These are phyloP conservation scores for Parelbella ahira DNA, from an alignment of 2,888 invertebrate species.

Conservation along the genomic window DNA sequence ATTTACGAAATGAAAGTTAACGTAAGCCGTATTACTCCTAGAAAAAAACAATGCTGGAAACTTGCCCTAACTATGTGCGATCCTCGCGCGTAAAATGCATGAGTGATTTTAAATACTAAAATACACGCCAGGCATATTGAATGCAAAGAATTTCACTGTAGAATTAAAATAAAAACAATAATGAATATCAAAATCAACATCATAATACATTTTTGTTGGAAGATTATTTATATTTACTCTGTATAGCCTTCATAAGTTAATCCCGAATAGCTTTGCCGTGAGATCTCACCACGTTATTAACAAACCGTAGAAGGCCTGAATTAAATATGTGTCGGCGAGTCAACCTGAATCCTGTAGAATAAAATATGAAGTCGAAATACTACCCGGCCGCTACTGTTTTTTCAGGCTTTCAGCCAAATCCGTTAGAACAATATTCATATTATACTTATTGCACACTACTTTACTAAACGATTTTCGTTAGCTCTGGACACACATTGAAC, in stretches of 20 bases:
- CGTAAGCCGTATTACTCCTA: too few species aligned
- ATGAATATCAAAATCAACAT: too few species aligned
- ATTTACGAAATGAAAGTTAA: too few species aligned
- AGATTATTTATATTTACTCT: not conserved
- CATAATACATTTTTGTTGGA: too few species aligned
- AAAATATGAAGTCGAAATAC: constrained; percentile 25
- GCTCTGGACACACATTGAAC: not conserved
- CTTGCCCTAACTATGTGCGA: too few species aligned
- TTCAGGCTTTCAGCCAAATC: constrained; percentile 7
- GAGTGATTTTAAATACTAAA: too few species aligned
- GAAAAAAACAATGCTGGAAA: too few species aligned
- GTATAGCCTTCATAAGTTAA: too few species aligned
- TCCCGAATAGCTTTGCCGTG: constrained; percentile 8
- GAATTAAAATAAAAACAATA: not conserved
- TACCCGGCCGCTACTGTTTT: constrained; percentile 5
- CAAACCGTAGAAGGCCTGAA: constrained; percentile 19
- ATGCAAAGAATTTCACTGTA: too few species aligned
- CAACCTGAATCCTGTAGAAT: constrained; percentile 16
- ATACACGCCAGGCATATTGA: too few species aligned
- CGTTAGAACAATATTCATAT: constrained; percentile 16
- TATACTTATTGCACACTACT: not conserved
- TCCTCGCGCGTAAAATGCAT: too few species aligned
- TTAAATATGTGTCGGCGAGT: constrained; percentile 18
- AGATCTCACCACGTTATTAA: constrained; percentile 9
- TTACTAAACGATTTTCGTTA: constrained; percentile 6